Evolutionary conservation across 1,140 invertebrate genomes (phyloP).

Genomic region (Thaumetopoea pityocampa): DNA sequence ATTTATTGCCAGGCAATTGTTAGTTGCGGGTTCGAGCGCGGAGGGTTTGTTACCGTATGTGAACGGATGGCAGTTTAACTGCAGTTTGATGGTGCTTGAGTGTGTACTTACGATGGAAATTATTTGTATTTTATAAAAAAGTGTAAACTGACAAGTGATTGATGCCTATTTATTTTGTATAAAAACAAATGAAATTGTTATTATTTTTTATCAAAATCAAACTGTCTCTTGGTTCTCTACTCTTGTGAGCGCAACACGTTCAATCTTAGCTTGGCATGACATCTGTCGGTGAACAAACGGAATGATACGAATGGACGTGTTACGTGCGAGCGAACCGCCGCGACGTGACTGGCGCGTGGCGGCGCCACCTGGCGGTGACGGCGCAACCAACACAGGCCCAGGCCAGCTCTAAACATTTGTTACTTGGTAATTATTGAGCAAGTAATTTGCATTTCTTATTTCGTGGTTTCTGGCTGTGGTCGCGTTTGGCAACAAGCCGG

Average conservation of each 20-base stretch:
- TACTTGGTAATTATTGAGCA: no score
- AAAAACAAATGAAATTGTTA: slow-evolving; percentile 29
- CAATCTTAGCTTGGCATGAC: slow-evolving; percentile 3
- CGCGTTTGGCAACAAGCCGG: no score
- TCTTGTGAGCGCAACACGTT: slow-evolving; percentile 27
- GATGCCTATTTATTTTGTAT: slow-evolving; percentile 64
- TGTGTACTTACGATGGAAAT: slow-evolving; percentile 69
- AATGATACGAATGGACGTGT: slow-evolving; percentile 20
- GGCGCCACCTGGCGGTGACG: no score
- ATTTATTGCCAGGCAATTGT: slow-evolving; percentile 16
- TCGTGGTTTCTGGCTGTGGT: no score
- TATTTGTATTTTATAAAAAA: slow-evolving; percentile 47
- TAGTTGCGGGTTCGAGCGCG: slow-evolving; percentile 21
- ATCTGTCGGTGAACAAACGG: slow-evolving; percentile 11
- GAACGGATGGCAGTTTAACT: slow-evolving; percentile 59
- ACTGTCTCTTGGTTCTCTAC: slow-evolving; percentile 30
- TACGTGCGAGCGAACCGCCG: slow-evolving; percentile 23
- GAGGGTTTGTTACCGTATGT: slow-evolving; percentile 30
- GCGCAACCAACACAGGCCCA: no score
- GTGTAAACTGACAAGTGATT: no score
- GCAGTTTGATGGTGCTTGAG: slow-evolving; percentile 61
- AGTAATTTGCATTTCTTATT: no score
- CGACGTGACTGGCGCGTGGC: slow-evolving; percentile 19
- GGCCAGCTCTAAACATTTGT: no score
- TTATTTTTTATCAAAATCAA: slow-evolving; percentile 25